Evolutionary conservation across 2,888 invertebrate species (phyloP).

Genomic region (Chouioia cunea): DNA sequence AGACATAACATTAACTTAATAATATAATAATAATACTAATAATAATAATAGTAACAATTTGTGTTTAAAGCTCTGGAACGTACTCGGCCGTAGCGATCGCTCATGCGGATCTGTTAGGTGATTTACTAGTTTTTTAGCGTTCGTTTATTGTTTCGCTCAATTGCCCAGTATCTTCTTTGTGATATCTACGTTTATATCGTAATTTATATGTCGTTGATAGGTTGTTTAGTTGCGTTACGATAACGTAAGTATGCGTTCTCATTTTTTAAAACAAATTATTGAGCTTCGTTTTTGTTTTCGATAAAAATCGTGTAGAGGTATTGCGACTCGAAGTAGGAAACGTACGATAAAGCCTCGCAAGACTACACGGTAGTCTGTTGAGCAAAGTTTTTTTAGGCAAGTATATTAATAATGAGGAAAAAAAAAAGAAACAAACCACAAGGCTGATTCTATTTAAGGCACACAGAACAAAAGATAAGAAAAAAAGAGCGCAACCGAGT

Average conservation of each 20-base stretch:
- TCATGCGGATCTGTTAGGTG: slow-evolving; percentile 19
- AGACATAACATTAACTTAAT: too few relatives aligned
- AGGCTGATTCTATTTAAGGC: slow-evolving; percentile 64
- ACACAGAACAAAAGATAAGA: slow-evolving; percentile 34
- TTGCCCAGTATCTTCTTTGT: slow-evolving; percentile 61
- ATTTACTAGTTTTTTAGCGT: slow-evolving; percentile 34
- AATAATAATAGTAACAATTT: slow-evolving; percentile 15
- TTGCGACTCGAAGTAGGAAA: slow-evolving; percentile 42
- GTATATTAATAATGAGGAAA: slow-evolving; percentile 35
- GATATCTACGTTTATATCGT: slow-evolving; percentile 50
- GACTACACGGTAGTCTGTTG: slow-evolving; percentile 43
- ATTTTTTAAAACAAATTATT: slow-evolving; percentile 26
- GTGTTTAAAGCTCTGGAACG: slow-evolving; percentile 9
- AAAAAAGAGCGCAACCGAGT: slow-evolving; percentile 28
- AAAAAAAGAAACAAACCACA: slow-evolving; percentile 50
- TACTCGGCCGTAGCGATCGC: slow-evolving; percentile 5
- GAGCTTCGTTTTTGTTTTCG: slow-evolving; percentile 27
- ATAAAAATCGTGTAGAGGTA: slow-evolving; percentile 14
- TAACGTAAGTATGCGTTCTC: slow-evolving; percentile 39
- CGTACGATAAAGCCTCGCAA: slow-evolving; percentile 43
- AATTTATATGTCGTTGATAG: slow-evolving; percentile 17
- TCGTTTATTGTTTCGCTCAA: slow-evolving; percentile 48
- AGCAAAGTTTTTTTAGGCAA: slow-evolving; percentile 33
- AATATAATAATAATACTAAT: too few relatives aligned
- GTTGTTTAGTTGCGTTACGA: slow-evolving; percentile 21